Evolutionary conservation across 2,888 invertebrate genomes (phyloP), one percentile per base, ranked within the genome.

Genomic region (Clanis bilineata): DNA sequence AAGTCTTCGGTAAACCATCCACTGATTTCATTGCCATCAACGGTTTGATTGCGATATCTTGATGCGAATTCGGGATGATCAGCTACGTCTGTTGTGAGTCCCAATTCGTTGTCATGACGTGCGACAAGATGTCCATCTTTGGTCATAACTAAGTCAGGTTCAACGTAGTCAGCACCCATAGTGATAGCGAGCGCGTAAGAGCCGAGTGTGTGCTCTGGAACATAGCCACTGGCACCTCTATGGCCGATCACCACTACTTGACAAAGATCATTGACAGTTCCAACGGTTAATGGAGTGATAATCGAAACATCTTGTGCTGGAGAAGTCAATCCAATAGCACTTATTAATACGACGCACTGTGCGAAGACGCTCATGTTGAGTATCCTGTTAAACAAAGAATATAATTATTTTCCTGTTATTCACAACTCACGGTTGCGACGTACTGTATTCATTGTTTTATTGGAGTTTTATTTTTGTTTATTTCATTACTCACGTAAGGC

Each of bases 1-100:
- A 90, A 90, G 61, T 92, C 91, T 75, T 92, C 91, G 0, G 86
- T 79, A 66, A 90, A 90, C 91, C 91, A 92, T 28, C 88, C 90
- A 21, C 60, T 77, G 10, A 83, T 64, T 63, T 70, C 65, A 3
- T 55, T 67, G 7, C 86, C 86, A 58, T 86, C 85, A 4, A 92
- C 69, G 0, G 74, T 75, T 73, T 88, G 80, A 10, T 80, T 88
- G 54, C 78, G 72, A 61, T 66, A 72, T 3, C 88, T 82, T 15
- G 75, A 65, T 4, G 84, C 74, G 59, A 89, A 91, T 65, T 90
- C 88, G 0, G 82, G 73, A 41, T 69, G 82, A 21, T 71, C 62
- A 0, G 79, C 72, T 7, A 92, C 80, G 60, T 92, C 83, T 1
- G 90, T 90, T 0, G 86, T 87, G 41, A 79, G 59, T 4, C 82